Evolutionary conservation across 1,140 invertebrate species (phyloP), one percentile per base, ranked within the genome.

Genomic region (Lutraria rhynchaena): DNA sequence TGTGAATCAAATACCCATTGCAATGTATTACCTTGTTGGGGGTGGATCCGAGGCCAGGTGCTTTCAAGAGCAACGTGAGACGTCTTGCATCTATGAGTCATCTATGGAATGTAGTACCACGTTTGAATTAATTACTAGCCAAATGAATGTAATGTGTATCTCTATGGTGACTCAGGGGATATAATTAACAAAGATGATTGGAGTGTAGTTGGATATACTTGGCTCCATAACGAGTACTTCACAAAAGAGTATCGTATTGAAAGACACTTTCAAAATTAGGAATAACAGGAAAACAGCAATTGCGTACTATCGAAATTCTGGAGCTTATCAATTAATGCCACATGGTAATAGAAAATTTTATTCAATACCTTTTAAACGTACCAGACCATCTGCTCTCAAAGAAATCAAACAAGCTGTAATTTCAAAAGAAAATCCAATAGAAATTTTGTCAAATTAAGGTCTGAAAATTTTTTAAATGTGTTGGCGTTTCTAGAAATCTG

Each of bases 121-220:
- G 11, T 19, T 5, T 5, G 51, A 73, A 15, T 19, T 29, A 2
- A 49, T 51, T 73, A 33, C 53, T 57, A 57, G 29, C 70, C 70
- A 4, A 73, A 57, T 11, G 70, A 53, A 33, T 49, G 49, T 5
- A 55, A 51, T 29, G 70, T 73, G 29, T 73, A 9, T 58, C 41
- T 73, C 55, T 73, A 51, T 15, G 27, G 70, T 35, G 70, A 73
- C 22, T 73, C 70, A 3, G 70, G 51, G 4, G 33, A 55, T 37
- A 22, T 49, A 15, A 57, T 22, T 35, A 73, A 73, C 19, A 53
- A 53, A 37, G 51, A 74, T 9, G 70, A 74, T 41, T 74, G 70
- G 70, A 57, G 27, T n/a, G 70, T 53, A 1, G 70, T 57, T 58
- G 70, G 70, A 1, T 74, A 74, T 44, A 74, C 70, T 1, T 74